Evolutionary conservation across 2,113 vertebrate genomes (phyloP).

Genomic region (Lophius piscatorius): DNA sequence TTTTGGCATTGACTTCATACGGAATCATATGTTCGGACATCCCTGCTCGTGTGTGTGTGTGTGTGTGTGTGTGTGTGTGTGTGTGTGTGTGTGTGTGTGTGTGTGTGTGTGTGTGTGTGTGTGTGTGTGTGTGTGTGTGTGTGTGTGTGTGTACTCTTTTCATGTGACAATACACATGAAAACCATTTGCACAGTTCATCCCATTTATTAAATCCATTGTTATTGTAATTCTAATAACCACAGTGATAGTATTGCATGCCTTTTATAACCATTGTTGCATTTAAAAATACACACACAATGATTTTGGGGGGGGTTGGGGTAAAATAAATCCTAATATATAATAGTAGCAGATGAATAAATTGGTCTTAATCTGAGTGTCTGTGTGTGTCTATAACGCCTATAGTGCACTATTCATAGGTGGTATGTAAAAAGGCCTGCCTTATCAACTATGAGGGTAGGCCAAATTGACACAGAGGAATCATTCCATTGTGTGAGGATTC

Average conservation of each 20-base stretch:
- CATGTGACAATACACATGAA: conserved; percentile 29
- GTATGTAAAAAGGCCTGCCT: conserved; percentile 66
- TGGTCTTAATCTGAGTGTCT: conserved; percentile 64
- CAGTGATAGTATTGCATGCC: conserved; percentile 53
- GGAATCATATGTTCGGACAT: too few species aligned
- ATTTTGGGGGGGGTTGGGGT: conserved; percentile 37
- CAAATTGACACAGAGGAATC: conserved; percentile 77
- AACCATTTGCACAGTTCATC: conserved; percentile 60
- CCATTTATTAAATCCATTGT: conserved; percentile 60
- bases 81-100: conserved; percentile 1
- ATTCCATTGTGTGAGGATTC: conserved; percentile 71
- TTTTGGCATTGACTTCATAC: background rate
- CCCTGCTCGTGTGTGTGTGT: too few species aligned
- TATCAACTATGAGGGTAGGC: conserved; percentile 73
- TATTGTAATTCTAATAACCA: conserved; percentile 63
- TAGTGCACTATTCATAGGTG: conserved; percentile 71
- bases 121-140: conserved; percentile 11
- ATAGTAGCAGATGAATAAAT: conserved; percentile 73
- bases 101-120: background rate
- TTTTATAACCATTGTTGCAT: conserved; percentile 71
- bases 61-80: too few species aligned
- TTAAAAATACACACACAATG: conserved; percentile 53
- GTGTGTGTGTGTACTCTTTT: conserved; percentile 1
- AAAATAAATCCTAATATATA: conserved; percentile 71
- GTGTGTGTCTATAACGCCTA: conserved; percentile 49